These are phyloP conservation scores for Recurvirostra avosetta DNA, from an alignment of 2,113 vertebrate genomes.

Conservation along the genomic window DNA sequence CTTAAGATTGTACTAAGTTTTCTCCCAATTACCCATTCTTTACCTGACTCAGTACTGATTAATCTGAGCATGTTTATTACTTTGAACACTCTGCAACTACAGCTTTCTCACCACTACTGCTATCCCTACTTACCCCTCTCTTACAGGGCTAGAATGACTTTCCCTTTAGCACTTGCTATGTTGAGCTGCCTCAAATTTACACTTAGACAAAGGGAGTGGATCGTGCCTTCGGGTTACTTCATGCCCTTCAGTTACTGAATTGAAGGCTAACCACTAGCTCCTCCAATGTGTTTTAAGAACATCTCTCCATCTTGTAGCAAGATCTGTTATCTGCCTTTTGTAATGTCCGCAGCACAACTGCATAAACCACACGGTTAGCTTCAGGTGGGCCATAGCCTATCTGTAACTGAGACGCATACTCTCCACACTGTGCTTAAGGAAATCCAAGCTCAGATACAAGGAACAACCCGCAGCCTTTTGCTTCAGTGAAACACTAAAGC, in stretches of 20 bases:
- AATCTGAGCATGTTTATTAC: background rate
- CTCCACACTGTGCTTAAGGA: background rate
- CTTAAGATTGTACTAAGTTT: background rate
- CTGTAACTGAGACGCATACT: background rate
- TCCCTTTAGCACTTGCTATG: background rate
- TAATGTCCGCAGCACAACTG: background rate
- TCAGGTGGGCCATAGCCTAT: background rate
- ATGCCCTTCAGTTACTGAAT: background rate
- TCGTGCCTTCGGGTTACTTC: background rate
- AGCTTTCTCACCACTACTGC: background rate
- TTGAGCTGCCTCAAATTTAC: background rate
- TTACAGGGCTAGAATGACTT: background rate
- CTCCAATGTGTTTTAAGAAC: background rate
- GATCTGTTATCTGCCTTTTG: background rate
- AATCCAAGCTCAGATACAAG: background rate
- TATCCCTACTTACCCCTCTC: background rate
- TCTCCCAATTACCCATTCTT: background rate
- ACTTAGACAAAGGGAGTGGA: background rate
- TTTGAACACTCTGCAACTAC: background rate
- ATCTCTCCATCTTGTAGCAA: background rate
- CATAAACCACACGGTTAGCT: background rate
- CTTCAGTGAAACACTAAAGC: background rate
- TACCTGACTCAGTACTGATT: background rate
- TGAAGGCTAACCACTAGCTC: background rate
- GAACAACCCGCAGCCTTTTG: background rate